Base-by-base conservation (phyloP, 2,888 invertebrate genomes). In the Cephus pulcher region DNA sequence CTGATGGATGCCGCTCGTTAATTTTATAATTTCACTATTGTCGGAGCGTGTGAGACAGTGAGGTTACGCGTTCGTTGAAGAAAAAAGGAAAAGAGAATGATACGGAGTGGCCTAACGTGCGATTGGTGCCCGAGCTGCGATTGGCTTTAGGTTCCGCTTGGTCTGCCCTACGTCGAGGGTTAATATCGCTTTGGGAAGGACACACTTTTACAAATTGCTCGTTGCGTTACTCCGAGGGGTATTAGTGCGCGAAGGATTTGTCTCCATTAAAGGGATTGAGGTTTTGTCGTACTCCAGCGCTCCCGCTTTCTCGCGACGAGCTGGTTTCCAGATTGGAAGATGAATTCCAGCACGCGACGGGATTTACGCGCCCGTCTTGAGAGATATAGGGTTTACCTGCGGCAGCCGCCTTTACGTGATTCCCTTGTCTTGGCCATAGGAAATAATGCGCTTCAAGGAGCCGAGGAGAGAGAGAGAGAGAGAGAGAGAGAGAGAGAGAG, bases 211-310 rank as follows among this genome's bases (percentile, higher is more conserved):
- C 90, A 91, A 91, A 90, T 90, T 90, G 89, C 89, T 87, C 87
- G 83, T 84, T 82, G 86, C 84, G 80, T 77, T 23, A 23, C 23
- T 56, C 32, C 23, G 71, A 71, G 15, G 71, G 33, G 32, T 71
- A 30, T 32, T 56, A 68, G 35, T 81, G 86, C 86, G 87, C 85
- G 84, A 86, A 83, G 89, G 88, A 91, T 90, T 90, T 90, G 89
- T 90, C 89, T 89, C 90, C 89, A 90, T 90, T 91, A 90, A 90
- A 90, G 89, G 89, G 90, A 90, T 91, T 89, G 89, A 89, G 90
- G 89, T 90, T 91, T 90, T 90, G 89, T 90, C 90, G 87, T 86
- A 86, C 86, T 89, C 86, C 86, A 87, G 86, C 79, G 79, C 37
- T 86, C 86, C 86, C 86, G 87, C 88, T 88, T 86, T 87, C 86